A percentile compares a stretch with the other conserved stretches of the same genome.
phyloP scores from a whole-genome alignment of 1,140 invertebrate species.

The Drosophila pectinifera region DNA sequence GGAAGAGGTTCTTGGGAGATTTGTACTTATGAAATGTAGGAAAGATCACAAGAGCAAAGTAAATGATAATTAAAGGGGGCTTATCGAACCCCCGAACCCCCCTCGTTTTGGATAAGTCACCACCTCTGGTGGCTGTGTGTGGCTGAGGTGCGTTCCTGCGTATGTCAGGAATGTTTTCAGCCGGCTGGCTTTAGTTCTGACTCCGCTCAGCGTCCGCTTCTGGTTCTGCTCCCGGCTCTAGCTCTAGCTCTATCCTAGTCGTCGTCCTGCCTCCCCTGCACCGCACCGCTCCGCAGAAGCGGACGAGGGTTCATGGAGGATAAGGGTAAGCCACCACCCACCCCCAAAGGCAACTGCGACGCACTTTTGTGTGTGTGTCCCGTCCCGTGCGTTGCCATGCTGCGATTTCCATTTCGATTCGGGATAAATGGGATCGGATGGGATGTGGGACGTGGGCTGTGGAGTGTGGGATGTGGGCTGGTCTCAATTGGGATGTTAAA shows the following conservation, averaged over 20 bases:
- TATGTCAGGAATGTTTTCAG: constrained; percentile 37
- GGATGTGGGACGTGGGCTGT: constrained; percentile 10
- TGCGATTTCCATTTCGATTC: constrained; percentile 58
- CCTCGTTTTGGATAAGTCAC: constrained; percentile 3
- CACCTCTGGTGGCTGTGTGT: constrained; percentile 6
- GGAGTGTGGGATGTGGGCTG: constrained; percentile 9
- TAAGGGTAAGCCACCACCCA: constrained; percentile 44
- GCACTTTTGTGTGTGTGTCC: constrained; percentile 37
- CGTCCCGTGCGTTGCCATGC: constrained; percentile 52
- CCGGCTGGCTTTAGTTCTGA: constrained; percentile 21
- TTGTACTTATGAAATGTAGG: no score
- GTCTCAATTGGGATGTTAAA: constrained; percentile 12
- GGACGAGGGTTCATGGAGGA: constrained; percentile 16
- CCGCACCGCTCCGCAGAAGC: no score
- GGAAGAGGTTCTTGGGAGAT: no score
- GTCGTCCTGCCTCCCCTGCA: constrained; percentile 25
- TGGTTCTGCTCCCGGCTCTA: neutral
- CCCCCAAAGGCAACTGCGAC: constrained; percentile 41
- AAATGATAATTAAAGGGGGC: no score
- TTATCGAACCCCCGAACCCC: neutral
- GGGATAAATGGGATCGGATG: constrained; percentile 34
- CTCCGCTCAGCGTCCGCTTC: neutral
- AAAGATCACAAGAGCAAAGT: no score
- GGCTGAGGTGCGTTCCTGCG: constrained; percentile 35
- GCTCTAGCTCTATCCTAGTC: constrained; percentile 30